phyloP scores from a whole-genome alignment of 2,113 vertebrate species.

The Oceanodroma tethys region DNA sequence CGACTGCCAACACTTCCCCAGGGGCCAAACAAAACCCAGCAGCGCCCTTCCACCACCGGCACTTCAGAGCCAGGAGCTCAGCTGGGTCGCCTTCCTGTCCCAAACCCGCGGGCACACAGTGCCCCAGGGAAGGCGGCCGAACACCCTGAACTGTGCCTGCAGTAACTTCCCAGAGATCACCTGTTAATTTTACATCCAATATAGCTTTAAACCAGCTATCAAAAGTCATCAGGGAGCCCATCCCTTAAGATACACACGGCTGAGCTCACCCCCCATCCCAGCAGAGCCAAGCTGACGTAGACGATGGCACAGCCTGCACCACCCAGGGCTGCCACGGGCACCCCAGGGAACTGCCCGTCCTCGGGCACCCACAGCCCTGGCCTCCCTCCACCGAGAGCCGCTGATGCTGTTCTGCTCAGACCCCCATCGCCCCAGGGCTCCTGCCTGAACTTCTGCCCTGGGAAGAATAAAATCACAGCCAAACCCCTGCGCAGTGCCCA shows the following conservation, averaged over 20 bases:
- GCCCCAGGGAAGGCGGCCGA: rapidly evolving
- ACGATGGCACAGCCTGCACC: neutral
- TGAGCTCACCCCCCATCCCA: neutral
- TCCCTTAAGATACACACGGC: neutral
- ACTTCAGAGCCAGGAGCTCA: neutral
- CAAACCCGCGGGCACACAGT: rapidly evolving
- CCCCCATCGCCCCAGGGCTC: neutral
- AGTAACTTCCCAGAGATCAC: neutral
- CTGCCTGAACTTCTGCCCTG: neutral
- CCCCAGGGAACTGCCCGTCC: neutral
- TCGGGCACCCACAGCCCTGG: neutral
- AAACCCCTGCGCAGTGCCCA: neutral
- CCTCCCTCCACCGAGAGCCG: neutral
- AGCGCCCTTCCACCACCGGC: neutral
- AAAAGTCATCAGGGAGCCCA: neutral
- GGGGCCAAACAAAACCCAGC: neutral
- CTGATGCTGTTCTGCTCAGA: neutral
- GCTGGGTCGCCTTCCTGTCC: neutral
- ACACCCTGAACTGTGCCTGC: neutral
- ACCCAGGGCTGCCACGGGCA: neutral
- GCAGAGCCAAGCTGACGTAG: neutral
- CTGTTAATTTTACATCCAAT: neutral
- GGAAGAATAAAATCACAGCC: neutral
- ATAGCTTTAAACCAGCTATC: neutral
- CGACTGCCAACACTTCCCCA: neutral